Evolutionary conservation across 1,140 invertebrate species (phyloP).

Genomic region (Caenorhabditis tropicalis): DNA sequence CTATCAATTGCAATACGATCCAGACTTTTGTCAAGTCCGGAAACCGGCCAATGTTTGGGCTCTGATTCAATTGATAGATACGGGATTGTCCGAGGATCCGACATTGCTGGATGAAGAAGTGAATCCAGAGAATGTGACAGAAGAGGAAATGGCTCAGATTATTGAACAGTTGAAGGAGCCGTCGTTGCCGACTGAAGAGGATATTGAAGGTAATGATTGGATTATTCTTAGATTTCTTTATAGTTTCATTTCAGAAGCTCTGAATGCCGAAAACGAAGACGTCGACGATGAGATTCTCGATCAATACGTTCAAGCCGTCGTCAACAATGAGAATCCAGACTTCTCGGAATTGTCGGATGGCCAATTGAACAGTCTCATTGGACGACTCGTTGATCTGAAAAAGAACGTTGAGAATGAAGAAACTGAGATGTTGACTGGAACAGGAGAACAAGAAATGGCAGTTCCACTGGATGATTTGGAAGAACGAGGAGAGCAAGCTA

Average conservation of each 20-base stretch:
- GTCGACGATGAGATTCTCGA: conserved; percentile 60
- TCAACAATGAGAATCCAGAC: conserved; percentile 48
- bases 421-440: not conserved
- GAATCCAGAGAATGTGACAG: conserved; percentile 14
- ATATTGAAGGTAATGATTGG: not conserved
- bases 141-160: conserved; percentile 47
- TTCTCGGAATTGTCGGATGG: conserved; percentile 48
- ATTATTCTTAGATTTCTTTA: not conserved
- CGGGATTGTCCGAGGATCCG: conserved; percentile 49
- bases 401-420: conserved; percentile 47
- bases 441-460: conserved; percentile 66
- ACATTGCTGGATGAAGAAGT: conserved; percentile 5
- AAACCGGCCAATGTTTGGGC: conserved; percentile 57
- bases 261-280: conserved; percentile 13
- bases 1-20: conserved; percentile 59
- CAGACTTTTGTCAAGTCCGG: conserved; percentile 58
- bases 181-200: conserved; percentile 31
- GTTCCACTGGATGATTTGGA: conserved; percentile 61
- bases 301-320: conserved; percentile 55
- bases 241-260: not conserved
- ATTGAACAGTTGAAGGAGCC: conserved; percentile 46
- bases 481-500: conserved; percentile 57
- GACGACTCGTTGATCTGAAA: conserved; percentile 46
- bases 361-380: conserved; percentile 44
- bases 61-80: conserved; percentile 55